Evolutionary conservation across 2,888 invertebrate genomes (phyloP), one percentile per base, ranked within the genome.

Genomic region (Pyrocoelia pectoralis): DNA sequence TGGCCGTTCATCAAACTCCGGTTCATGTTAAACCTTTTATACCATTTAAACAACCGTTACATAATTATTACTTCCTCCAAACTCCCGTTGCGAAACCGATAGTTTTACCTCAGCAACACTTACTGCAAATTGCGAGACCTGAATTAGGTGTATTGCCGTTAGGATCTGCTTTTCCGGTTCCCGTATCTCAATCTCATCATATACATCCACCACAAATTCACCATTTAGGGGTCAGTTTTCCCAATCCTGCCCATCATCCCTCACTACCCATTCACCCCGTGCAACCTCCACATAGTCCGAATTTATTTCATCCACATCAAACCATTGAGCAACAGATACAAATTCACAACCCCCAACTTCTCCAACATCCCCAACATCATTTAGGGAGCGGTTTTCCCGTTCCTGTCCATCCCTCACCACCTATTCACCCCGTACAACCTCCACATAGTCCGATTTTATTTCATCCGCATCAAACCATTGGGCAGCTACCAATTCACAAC

Each of bases 161-260:
- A 9, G 77, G 77, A 9, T 68, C 75, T 1, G 67, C 64, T 8
- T 77, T 77, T 62, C 70, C 69, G 6, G 64, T 72, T 15, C 74
- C 74, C 4, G 70, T 76, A 48, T 57, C 10, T 61, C 67, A 12
- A 63, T 70, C 2, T 66, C 68, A 10, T 65, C 13, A 67, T 51
- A 79, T 64, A 9, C 83, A 83, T 40, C 83, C 83, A 58, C 82
- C 82, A 28, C 79, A 81, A 58, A 82, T 24, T 24, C 72, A 46
- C 80, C 76, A 24, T 24, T 65, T 77, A 29, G 75, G 75, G 3
- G 77, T 77, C 1, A 67, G 62, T 8, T 77, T 77, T 61, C 70
- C 70, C 6, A 62, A 72, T 15, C 75, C 74, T 5, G 70, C 76
- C 4, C 24, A 24, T 24, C 24, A 6, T 61, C 77, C 24, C 3